These are phyloP conservation scores for Octopus bimaculoides DNA, from an alignment of 1,140 invertebrate genomes.

Conservation along the genomic window DNA sequence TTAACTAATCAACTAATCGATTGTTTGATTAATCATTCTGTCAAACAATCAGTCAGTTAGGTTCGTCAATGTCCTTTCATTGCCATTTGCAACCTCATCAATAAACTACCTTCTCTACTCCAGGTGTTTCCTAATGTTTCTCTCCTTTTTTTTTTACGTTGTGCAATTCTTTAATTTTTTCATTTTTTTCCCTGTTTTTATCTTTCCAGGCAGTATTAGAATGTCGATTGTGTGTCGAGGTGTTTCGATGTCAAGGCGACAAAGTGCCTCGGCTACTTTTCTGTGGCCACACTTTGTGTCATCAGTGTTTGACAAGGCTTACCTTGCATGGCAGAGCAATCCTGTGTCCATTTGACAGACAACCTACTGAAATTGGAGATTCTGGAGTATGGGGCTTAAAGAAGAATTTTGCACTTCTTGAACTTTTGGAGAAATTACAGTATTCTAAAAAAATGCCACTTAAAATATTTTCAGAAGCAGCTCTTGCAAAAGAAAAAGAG, in stretches of 20 bases:
- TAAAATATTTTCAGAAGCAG: constrained; percentile 54
- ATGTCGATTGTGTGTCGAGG: constrained; percentile 67
- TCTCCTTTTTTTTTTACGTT: no score
- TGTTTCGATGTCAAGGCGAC: constrained; percentile 64
- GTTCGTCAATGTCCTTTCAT: no score
- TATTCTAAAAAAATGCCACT: constrained; percentile 38
- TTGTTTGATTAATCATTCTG: no score
- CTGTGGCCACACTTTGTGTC: constrained; percentile 68
- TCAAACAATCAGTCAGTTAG: no score
- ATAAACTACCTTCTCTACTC: no score
- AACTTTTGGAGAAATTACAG: constrained; percentile 64
- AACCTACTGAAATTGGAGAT: constrained; percentile 63
- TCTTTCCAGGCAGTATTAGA: constrained; percentile 58
- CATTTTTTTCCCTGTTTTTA: not conserved
- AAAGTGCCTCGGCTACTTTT: constrained; percentile 65
- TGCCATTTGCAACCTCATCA: no score
- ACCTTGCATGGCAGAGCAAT: constrained; percentile 59
- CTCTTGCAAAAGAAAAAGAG: constrained; percentile 59
- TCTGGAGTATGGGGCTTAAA: constrained; percentile 66
- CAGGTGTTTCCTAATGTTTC: no score
- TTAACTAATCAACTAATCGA: no score
- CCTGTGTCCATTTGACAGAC: constrained; percentile 66
- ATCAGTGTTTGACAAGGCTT: constrained; percentile 63
- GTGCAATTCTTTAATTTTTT: no score
- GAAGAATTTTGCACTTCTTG: constrained; percentile 68